Base-by-base conservation (phyloP, 2,888 invertebrate species). In the Stegana nigrithorax region DNA sequence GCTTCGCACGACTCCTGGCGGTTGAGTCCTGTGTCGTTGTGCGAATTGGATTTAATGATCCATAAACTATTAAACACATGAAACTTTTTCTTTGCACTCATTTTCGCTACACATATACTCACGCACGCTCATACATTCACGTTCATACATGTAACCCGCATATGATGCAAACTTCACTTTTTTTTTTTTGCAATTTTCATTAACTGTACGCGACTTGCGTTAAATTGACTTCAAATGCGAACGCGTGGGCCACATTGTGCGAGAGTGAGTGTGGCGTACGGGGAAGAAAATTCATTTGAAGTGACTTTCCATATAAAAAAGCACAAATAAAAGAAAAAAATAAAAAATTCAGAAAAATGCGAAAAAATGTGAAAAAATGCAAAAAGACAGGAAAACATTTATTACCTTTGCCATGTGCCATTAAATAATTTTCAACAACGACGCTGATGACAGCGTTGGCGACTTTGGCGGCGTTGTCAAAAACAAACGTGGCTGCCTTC, bases 31-130 rank as follows among this genome's bases (percentile, higher is more conserved):
- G 3, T n/a, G 29, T 5, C n/a, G n/a, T n/a, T n/a, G n/a, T 73
- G 68, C 71, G n/a, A 73, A 71, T 71, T 66, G 68, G 70, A 79
- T 68, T 75, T 77, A 75, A 75, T 79, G 79, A 77, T 67, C 73
- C 72, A 70, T 72, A 66, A 77, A 73, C 75, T 79, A 77, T 75
- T 77, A 75, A 79, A 68, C 67, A 67, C 66, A 70, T 75, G 79
- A 70, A 75, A 39, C 29, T 59, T 47, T 59, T 45, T 21, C 12
- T 19, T 5, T n/a, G n/a, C n/a, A 12, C 50, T 21, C 50, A 10
- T 23, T 3, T 4, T n/a, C 53, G 25, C 36, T 32, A 1, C 32
- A 8, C n/a, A n/a, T n/a, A n/a, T n/a, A n/a, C n/a, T n/a, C n/a
- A n/a, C n/a, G n/a, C n/a, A n/a, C n/a, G n/a, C n/a, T n/a, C n/a